Conservation (phyloP, 2,797 vertebrate species). For the Lithobates sylvaticus region DNA sequence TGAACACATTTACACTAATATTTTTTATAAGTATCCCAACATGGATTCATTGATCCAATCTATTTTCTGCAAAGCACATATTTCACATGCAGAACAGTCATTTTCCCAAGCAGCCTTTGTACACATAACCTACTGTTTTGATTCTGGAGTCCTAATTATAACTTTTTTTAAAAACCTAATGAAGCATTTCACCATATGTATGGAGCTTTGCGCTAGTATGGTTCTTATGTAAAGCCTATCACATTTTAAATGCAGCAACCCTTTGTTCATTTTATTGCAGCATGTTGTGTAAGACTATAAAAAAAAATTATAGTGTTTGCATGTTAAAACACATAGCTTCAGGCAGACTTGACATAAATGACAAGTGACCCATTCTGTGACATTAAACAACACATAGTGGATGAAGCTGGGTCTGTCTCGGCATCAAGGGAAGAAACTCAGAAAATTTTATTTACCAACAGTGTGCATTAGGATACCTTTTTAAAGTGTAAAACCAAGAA, state of each 20-base stretch:
- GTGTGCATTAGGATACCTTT: too few species aligned
- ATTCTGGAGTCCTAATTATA: background rate
- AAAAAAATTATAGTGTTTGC: background rate
- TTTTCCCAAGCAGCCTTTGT: background rate
- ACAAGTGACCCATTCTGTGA: background rate
- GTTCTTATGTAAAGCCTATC: background rate
- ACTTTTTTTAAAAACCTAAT: background rate
- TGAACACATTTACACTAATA: background rate
- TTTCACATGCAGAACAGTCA: background rate
- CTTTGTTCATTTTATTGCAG: background rate
- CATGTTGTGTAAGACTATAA: background rate
- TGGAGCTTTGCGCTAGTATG: background rate
- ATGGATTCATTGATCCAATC: background rate
- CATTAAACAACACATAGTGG: background rate
- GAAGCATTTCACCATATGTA: background rate
- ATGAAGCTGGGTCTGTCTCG: background rate
- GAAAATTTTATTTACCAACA: too few species aligned
- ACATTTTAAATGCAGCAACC: background rate
- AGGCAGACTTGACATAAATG: background rate
- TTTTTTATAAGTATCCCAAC: background rate
- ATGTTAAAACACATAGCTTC: background rate
- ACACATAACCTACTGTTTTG: background rate
- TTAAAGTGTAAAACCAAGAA: too few species aligned
- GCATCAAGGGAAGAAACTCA: too few species aligned
- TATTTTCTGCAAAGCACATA: too few species aligned